phyloP scores from a whole-genome alignment of 2,797 vertebrate species.

The Myotis myotis region DNA sequence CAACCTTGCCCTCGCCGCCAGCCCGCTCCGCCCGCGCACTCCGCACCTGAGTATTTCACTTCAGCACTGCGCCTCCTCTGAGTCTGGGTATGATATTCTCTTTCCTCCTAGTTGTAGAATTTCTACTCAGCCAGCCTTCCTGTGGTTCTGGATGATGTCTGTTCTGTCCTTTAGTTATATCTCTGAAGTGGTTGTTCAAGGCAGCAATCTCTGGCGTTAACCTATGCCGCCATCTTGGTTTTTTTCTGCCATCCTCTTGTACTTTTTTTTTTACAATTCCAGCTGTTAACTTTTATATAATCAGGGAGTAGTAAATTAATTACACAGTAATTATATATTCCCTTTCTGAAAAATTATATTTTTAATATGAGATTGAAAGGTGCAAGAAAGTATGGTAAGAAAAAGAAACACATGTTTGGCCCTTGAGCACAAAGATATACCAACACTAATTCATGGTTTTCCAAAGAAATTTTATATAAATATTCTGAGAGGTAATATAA shows the following conservation, averaged over 20 bases:
- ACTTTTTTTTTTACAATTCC: neutral
- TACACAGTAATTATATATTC: neutral
- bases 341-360: neutral
- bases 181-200: no score
- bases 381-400: neutral
- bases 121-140: no score
- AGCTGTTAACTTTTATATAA: neutral
- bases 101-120: no score
- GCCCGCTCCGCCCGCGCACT: no score
- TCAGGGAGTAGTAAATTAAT: neutral
- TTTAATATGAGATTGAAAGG: neutral
- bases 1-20: no score
- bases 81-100: no score
- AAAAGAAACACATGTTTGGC: neutral
- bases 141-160: no score
- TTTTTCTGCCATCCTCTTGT: neutral
- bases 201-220: no score
- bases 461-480: neutral
- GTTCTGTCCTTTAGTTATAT: no score
- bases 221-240: no score
- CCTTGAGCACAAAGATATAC: neutral
- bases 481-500: neutral
- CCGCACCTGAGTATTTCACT: no score
- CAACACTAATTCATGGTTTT: neutral
- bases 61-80: no score